These are phyloP conservation scores for Tamias sibiricus DNA, from an alignment of 2,113 vertebrate species.

Conservation along the genomic window DNA sequence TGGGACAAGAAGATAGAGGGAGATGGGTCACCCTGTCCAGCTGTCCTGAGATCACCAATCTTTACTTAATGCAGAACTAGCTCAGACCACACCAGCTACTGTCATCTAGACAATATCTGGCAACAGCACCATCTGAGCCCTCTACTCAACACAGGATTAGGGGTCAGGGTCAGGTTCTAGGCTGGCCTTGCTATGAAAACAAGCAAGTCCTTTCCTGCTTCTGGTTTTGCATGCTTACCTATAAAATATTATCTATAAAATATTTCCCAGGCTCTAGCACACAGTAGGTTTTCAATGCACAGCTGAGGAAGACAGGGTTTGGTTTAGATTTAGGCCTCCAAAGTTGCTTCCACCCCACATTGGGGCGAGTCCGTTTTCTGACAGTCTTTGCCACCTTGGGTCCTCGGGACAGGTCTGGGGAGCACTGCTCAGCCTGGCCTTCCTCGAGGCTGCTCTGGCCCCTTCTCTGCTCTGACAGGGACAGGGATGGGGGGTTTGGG, in stretches of 20 bases:
- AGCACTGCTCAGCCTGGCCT: neutral
- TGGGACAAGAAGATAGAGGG: neutral
- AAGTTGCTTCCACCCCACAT: fast-evolving
- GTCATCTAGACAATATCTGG: neutral
- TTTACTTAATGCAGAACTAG: neutral
- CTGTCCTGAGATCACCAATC: neutral
- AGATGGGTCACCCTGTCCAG: neutral
- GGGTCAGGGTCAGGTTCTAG: neutral
- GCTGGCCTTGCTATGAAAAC: neutral
- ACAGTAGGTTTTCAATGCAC: neutral
- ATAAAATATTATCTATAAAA: neutral
- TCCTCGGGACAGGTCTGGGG: neutral
- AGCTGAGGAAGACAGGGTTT: neutral
- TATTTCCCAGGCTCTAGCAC: neutral
- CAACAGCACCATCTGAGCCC: too few relatives aligned
- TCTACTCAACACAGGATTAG: neutral
- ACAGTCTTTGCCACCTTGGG: neutral
- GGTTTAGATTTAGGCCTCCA: neutral
- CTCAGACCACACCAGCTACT: neutral
- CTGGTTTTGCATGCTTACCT: neutral
- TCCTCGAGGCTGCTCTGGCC: neutral
- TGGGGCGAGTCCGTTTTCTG: neutral
- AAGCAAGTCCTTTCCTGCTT: neutral
- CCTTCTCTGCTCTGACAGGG: neutral
- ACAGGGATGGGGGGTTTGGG: fast-evolving